Evolutionary conservation across 2,888 invertebrate species (phyloP).

Genomic region (Apodemia duryi): DNA sequence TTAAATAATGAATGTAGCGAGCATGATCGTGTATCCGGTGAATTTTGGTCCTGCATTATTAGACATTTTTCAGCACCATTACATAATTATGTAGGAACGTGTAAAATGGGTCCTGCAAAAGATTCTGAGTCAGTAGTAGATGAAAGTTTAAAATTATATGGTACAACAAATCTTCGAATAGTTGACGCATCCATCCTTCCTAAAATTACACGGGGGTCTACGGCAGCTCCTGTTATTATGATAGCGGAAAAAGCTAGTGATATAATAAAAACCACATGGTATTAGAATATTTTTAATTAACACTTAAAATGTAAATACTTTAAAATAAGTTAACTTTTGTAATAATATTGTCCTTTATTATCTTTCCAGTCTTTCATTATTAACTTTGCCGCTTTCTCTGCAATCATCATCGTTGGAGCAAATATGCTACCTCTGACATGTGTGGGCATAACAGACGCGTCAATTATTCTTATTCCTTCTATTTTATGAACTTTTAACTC

Average conservation of each 20-base stretch:
- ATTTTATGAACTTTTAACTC: slow-evolving; percentile 63
- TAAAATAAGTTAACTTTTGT: slow-evolving; percentile 38
- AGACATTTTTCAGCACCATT: slow-evolving; percentile 63
- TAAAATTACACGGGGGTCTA: slow-evolving; percentile 66
- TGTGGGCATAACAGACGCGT: slow-evolving; percentile 71
- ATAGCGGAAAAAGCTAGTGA: slow-evolving; percentile 74
- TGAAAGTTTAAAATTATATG: slow-evolving; percentile 54
- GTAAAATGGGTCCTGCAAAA: slow-evolving; percentile 64
- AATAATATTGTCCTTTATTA: slow-evolving; percentile 54
- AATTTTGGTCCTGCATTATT: slow-evolving; percentile 71
- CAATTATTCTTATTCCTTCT: slow-evolving; percentile 65
- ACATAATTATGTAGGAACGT: slow-evolving; percentile 69
- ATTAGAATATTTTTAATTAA: slow-evolving; percentile 40
- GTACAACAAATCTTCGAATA: slow-evolving; percentile 57
- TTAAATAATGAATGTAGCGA: slow-evolving; percentile 63
- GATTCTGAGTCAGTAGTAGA: slow-evolving; percentile 68
- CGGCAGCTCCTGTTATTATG: slow-evolving; percentile 70
- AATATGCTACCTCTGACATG: slow-evolving; percentile 63
- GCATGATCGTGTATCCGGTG: slow-evolving; percentile 58
- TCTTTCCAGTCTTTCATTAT: slow-evolving; percentile 70
- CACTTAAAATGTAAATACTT: slow-evolving; percentile 15
- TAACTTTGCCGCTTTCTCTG: slow-evolving; percentile 66
- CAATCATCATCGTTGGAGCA: slow-evolving; percentile 70
- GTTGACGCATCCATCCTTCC: slow-evolving; percentile 69
- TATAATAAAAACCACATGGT: slow-evolving; percentile 69